Evolutionary conservation across 2,797 vertebrate genomes (phyloP).

Genomic region (Crossoptilon crossoptilon): DNA sequence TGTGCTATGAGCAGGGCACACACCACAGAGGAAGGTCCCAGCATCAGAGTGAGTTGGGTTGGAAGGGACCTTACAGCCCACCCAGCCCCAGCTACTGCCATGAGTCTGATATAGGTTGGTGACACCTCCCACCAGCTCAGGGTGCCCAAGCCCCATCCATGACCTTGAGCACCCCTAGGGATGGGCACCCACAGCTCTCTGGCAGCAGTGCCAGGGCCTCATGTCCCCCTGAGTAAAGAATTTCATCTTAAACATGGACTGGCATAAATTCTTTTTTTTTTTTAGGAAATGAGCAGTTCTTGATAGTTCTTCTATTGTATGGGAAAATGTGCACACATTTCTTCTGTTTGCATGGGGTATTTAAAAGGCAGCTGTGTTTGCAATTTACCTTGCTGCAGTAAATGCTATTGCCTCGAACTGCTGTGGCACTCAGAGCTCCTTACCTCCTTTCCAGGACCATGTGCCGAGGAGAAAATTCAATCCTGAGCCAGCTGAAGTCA

Average conservation of each 20-base stretch:
- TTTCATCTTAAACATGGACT: not conserved
- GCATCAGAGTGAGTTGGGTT: not conserved
- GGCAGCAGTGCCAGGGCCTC: no score
- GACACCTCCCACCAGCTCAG: not conserved
- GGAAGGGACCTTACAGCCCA: not conserved
- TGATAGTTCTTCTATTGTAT: not conserved
- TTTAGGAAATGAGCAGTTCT: not conserved
- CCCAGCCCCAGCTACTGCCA: not conserved
- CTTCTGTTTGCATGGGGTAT: not conserved
- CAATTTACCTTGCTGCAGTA: not conserved
- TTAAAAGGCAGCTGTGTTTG: slow-evolving; percentile 4
- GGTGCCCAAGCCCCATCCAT: no score
- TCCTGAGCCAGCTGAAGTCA: slow-evolving; percentile 90
- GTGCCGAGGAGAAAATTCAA: slow-evolving; percentile 94
- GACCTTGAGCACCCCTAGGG: no score
- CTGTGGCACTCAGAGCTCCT: not conserved
- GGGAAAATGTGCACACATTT: not conserved
- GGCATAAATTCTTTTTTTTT: not conserved
- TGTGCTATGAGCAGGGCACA: not conserved
- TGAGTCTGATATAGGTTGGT: not conserved
- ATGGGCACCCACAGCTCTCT: no score
- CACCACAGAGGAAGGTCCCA: not conserved
- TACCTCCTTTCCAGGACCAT: slow-evolving; percentile 88
- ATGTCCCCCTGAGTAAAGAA: no score
- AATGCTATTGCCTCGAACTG: not conserved